Evolutionary conservation across 2,888 invertebrate genomes (phyloP), one percentile per base, ranked within the genome.

Genomic region (Drosophila subquinaria): DNA sequence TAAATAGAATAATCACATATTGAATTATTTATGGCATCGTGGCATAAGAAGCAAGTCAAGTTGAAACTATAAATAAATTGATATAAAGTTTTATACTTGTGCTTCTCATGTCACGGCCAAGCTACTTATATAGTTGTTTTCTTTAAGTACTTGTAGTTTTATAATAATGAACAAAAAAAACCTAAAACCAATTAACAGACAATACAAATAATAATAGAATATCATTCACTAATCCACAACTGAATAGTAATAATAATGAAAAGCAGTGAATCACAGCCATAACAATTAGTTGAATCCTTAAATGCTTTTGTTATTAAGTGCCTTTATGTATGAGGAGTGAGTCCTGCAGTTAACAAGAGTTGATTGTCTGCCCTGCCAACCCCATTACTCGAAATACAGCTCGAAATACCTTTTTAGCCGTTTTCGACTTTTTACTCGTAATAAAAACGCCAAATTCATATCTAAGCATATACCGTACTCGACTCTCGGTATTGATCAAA

Each of bases 121-220:
- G 15, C 38, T 38, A 57, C 66, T 47, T 38, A 57, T 65, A 73
- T 88, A 88, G 81, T 73, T 88, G 68, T 72, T 86, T 84, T 86
- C 38, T 38, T 74, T 74, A 88, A 88, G 90, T 43, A 56, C 20
- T 35, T 10, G 56, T 84, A 84, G 89, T 60, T 40, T 73, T 73
- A 88, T 51, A 68, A 66, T 59, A 69, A 61, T 55, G 69, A 79
- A 64, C 42, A 69, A 59, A 57, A 69, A 73, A 65, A 72, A 20
- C 20, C 85, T 78, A 63, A 70, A 89, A 82, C 90, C 84, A 77
- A 77, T 79, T 89, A 67, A 79, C 68, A 71, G 68, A 82, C 80
- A 82, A 82, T 90, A 84, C 88, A 69, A 79, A 76, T 23, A 23
- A 23, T 23, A 23, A 23, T 82, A 71, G 73, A 64, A 88, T 67